These are phyloP conservation scores for Elgaria multicarinata DNA, from an alignment of 2,113 vertebrate species.

Conservation along the genomic window DNA sequence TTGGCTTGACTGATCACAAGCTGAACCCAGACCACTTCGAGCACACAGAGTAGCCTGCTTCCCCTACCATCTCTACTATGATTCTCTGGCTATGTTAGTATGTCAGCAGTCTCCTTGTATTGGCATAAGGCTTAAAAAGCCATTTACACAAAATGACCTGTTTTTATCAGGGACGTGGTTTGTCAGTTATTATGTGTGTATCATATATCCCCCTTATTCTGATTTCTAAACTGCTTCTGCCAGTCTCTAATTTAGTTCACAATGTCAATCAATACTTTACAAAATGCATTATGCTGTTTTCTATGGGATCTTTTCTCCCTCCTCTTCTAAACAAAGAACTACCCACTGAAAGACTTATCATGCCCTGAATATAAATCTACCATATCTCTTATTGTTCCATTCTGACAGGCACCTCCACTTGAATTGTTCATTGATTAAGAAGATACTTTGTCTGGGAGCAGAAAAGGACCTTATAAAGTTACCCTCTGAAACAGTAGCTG, in stretches of 20 bases:
- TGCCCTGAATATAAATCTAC: constrained; percentile 23
- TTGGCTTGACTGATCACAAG: background rate
- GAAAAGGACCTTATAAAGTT: constrained; percentile 23
- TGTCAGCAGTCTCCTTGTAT: background rate
- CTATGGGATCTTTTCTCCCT: constrained; percentile 24
- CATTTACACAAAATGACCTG: background rate
- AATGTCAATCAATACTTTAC: constrained; percentile 41
- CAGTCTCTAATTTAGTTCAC: constrained; percentile 48
- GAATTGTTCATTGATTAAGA: constrained; percentile 54
- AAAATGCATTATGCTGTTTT: constrained; percentile 39
- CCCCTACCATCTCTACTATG: background rate
- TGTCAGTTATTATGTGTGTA: background rate
- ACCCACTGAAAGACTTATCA: constrained; percentile 30
- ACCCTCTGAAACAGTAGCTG: constrained; percentile 21
- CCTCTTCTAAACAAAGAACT: constrained; percentile 33
- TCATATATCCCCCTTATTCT: background rate
- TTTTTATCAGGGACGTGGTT: background rate
- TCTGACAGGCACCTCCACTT: constrained; percentile 31
- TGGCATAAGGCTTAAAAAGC: background rate
- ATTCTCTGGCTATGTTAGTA: background rate
- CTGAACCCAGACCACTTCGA: background rate
- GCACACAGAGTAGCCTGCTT: background rate
- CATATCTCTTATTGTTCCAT: constrained; percentile 12
- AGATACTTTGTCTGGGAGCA: constrained; percentile 25
- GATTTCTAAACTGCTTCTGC: constrained; percentile 25